Evolutionary conservation across 2,113 vertebrate genomes (phyloP), one percentile per base, ranked within the genome.

Genomic region (Neodon shergylaensis): DNA sequence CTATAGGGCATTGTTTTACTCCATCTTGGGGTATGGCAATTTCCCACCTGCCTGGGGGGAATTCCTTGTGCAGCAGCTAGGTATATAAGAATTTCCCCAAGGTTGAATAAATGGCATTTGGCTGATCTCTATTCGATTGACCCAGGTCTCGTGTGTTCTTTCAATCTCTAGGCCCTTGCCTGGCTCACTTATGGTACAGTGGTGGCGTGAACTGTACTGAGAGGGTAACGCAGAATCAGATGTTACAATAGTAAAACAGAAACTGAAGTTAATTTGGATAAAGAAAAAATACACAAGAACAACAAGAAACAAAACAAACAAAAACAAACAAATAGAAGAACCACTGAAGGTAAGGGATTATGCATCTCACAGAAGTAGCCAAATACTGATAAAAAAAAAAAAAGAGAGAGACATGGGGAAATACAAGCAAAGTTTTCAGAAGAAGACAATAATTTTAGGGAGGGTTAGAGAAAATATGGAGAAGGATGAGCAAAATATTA

Each of bases 401-500:
- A 52, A 2, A 52, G 13, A 52, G 74, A 76, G 33, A 87, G 19
- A 49, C 24, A 70, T 95, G 88, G 95, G 11, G 96, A 94, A 94
- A 97, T 73, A 31, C 88, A 99, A 99, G 97, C 76, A 54, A 99
- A 99, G 99, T 97, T 97, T 72, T 36, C 1, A 3, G 74, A 97
- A 78, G 99, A 99, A 98, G 99, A 99, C 95, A 2, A 22, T 52
- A 76, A 97, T 78, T 98, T 99, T 54, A 98, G 97, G 95, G 87
- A 44, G 0, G 99, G 99, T 13, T 96, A 99, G 31, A 97, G 0
- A 77, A 96, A 94, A 52, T 99, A 99, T 19, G 99, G 99, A 88
- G 97, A 97, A 24, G 99, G 99, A 52, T 99, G 99, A 99, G 28
- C 85, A 98, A 93, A 97, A 99, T 99, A 96, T 21, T 99, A 96